Evolutionary conservation across 2,797 vertebrate species (phyloP), one percentile per base, ranked within the genome.

Genomic region (Poeciliopsis turneri): DNA sequence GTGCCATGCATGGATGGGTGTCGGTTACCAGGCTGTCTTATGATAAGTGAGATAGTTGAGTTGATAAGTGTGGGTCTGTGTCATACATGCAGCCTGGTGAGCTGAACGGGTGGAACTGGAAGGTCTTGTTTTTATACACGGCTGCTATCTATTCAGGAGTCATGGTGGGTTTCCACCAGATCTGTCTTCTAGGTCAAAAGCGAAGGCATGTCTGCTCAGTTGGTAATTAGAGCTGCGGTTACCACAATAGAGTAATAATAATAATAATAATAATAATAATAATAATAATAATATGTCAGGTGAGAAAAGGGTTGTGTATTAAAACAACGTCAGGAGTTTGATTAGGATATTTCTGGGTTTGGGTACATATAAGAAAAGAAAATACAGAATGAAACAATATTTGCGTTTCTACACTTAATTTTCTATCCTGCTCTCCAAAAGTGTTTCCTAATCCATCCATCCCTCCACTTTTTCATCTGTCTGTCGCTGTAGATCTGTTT

Each of bases 71-170:
- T 13, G 75, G 68, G 49, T 33, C 47, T 20, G 55, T 41, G 70
- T 82, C 81, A 59, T 18, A 79, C 78, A 84, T 82, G 79, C 83
- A 66, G 76, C 79, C 83, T 74, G 59, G 74, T 81, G 36, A 76
- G 85, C 86, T 41, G 74, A 84, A 59, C 87, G 79, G 78, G 90
- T 86, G 80, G 79, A 59, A 71, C 86, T 53, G 79, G 89, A 76
- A 79, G 15, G n/a, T n/a, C 64, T 78, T 11, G n/a, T 79, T 89
- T 80, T 28, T 47, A 41, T 66, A n/a, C 2, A 15, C 15, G 0
- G 12, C 28, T 36, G 28, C 81, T 83, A 71, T 84, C 74, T 78
- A 5, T 28, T 61, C 68, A 68, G 55, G 76, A 47, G 30, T 78
- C 41, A 46, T 11, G 18, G 80, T 71, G 57, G 12, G 82, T 74